A percentile compares a stretch with the other conserved stretches of the same genome.
phyloP scores from a whole-genome alignment of 2,888 invertebrate species.

The Caenorhabditis sp. region DNA sequence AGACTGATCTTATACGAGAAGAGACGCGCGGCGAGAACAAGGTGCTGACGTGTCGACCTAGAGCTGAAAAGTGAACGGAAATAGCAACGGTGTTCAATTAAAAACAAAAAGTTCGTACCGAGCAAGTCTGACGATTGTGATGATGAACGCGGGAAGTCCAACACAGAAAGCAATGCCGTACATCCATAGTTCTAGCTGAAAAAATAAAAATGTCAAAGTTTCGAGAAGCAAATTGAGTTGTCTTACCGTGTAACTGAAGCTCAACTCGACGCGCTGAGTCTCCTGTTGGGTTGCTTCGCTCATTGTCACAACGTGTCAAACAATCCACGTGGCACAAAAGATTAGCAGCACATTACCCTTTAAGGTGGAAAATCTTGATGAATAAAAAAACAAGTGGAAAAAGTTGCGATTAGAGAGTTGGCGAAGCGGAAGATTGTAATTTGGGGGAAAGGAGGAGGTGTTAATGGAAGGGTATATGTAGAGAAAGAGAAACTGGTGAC shows the following conservation, averaged over 20 bases:
- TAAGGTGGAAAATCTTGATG: not conserved
- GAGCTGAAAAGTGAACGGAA: too few relatives aligned
- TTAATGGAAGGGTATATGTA: not conserved
- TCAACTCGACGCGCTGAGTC: slow-evolving; percentile 55
- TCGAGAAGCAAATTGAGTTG: not conserved
- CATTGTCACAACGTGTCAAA: slow-evolving; percentile 29
- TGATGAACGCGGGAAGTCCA: slow-evolving; percentile 66
- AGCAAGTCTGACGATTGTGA: slow-evolving; percentile 60
- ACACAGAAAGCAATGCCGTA: slow-evolving; percentile 68
- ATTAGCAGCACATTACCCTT: slow-evolving; percentile 51
- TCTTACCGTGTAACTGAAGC: slow-evolving; percentile 68
- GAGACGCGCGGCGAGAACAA: slow-evolving; percentile 71
- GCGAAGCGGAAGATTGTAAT: slow-evolving; percentile 1
- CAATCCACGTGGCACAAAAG: slow-evolving; percentile 7
- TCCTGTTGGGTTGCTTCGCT: slow-evolving; percentile 57
- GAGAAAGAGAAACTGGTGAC: not conserved
- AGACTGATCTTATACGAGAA: slow-evolving; percentile 72
- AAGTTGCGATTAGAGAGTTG: slow-evolving; percentile 10
- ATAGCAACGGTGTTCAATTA: too few relatives aligned
- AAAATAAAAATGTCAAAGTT: not conserved
- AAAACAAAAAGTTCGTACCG: slow-evolving; percentile 34
- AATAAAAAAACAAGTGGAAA: not conserved
- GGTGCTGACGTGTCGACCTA: slow-evolving; percentile 62
- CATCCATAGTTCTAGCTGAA: slow-evolving; percentile 71
- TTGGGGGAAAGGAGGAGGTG: slow-evolving; percentile 4